Conservation (phyloP, 2,113 vertebrate species). For the Saguinus midas region DNA sequence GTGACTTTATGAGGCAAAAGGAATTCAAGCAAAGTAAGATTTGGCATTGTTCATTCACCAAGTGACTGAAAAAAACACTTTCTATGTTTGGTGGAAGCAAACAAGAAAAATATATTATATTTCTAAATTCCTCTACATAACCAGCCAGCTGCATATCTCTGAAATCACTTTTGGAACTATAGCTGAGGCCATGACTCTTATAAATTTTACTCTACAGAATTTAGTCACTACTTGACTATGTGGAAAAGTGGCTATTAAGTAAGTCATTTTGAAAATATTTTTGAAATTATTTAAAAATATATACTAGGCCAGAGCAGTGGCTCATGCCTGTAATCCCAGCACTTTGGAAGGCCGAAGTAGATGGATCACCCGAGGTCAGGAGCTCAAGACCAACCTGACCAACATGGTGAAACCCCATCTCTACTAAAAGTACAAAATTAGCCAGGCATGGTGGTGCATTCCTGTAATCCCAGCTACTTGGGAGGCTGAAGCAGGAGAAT, state of each 20-base stretch:
- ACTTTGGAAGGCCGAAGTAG: too few species aligned
- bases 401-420: too few species aligned
- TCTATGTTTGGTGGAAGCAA: not conserved
- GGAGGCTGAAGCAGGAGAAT: too few species aligned
- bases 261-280: slow-evolving; percentile 15
- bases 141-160: not conserved
- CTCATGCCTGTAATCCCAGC: too few species aligned
- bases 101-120: slow-evolving; percentile 16
- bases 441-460: too few species aligned
- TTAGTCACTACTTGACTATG: not conserved
- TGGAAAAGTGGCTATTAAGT: not conserved
- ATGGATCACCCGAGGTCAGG: too few species aligned
- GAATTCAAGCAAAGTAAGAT: not conserved
- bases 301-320: not conserved
- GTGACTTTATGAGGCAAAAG: not conserved
- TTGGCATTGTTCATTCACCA: not conserved
- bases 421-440: too few species aligned
- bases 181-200: not conserved
- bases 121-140: slow-evolving; percentile 18
- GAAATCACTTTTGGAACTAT: slow-evolving; percentile 5
- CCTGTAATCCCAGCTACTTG: too few species aligned
- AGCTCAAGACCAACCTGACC: too few species aligned
- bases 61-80: slow-evolving; percentile 11
- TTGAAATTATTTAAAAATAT: not conserved
- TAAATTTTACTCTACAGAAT: not conserved